Conservation (phyloP, 2,888 invertebrate species). For the Drosophila emarginata region DNA sequence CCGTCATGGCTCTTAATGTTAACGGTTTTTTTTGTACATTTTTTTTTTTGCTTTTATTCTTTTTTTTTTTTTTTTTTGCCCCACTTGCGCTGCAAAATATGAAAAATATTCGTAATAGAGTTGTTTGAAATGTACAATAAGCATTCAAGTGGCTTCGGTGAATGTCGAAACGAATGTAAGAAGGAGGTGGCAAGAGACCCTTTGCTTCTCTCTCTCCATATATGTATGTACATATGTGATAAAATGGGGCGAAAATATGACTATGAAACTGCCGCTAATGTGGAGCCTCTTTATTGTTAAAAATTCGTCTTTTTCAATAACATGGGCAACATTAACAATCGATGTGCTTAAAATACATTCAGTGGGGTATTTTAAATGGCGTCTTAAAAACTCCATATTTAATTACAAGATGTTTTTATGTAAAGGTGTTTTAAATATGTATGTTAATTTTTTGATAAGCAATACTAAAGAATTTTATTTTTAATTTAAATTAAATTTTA, state of each 20-base stretch:
- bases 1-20: constrained; percentile 58
- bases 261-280: constrained; percentile 48
- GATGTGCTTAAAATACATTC: background rate
- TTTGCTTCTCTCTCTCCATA: background rate
- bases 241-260: constrained; percentile 29
- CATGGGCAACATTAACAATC: constrained; percentile 12
- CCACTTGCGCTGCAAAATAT: constrained; percentile 64
- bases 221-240: background rate
- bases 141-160: constrained; percentile 66
- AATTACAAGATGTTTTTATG: background rate
- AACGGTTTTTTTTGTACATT: constrained; percentile 52
- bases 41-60: constrained; percentile 56
- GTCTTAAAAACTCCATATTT: background rate
- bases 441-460: too few relatives aligned
- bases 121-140: constrained; percentile 78
- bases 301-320: constrained; percentile 20
- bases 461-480: too few relatives aligned
- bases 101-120: constrained; percentile 80
- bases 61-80: constrained; percentile 45
- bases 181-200: background rate
- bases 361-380: background rate
- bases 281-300: constrained; percentile 36
- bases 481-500: too few relatives aligned
- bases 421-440: too few relatives aligned
- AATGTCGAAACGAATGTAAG: constrained; percentile 37